A percentile compares a stretch with the other conserved stretches of the same genome.
phyloP scores from a whole-genome alignment of 2,797 vertebrate genomes.

The Otolemur crassicaudatus region DNA sequence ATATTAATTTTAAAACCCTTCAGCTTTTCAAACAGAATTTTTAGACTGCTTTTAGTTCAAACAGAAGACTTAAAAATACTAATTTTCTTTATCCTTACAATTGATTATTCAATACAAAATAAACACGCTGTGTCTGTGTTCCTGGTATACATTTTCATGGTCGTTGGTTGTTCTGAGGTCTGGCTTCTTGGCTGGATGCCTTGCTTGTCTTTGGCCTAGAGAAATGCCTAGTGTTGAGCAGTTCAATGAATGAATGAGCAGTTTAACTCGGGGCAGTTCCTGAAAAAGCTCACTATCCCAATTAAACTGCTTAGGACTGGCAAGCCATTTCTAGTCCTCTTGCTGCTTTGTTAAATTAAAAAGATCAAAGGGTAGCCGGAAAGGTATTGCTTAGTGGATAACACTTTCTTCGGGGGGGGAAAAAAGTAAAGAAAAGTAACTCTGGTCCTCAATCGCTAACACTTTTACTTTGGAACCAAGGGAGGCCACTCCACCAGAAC shows the following conservation, averaged over 20 bases:
- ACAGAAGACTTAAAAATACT: not conserved
- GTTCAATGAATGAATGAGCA: not conserved
- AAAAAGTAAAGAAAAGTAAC: slow-evolving; percentile 41
- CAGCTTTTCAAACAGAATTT: slow-evolving; percentile 30
- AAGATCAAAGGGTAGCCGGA: not conserved
- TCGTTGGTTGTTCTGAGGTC: not conserved
- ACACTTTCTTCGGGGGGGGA: not conserved
- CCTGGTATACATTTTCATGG: not conserved
- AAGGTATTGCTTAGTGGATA: not conserved
- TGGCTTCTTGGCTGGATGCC: not conserved
- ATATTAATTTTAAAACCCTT: not conserved
- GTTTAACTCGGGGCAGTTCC: not conserved
- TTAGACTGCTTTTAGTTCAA: slow-evolving; percentile 21
- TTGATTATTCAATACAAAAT: not conserved
- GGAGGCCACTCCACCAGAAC: not conserved
- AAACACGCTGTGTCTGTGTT: not conserved
- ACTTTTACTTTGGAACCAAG: slow-evolving; percentile 17
- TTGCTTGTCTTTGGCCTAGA: not conserved
- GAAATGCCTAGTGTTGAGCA: not conserved
- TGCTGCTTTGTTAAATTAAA: not conserved
- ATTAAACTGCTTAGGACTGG: not conserved
- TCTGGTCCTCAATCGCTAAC: not conserved
- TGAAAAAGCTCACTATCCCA: not conserved
- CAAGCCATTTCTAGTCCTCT: not conserved
- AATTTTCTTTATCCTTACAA: slow-evolving; percentile 17